Evolutionary conservation across 1,140 invertebrate genomes (phyloP).

Genomic region (Drosophila ficusphila): DNA sequence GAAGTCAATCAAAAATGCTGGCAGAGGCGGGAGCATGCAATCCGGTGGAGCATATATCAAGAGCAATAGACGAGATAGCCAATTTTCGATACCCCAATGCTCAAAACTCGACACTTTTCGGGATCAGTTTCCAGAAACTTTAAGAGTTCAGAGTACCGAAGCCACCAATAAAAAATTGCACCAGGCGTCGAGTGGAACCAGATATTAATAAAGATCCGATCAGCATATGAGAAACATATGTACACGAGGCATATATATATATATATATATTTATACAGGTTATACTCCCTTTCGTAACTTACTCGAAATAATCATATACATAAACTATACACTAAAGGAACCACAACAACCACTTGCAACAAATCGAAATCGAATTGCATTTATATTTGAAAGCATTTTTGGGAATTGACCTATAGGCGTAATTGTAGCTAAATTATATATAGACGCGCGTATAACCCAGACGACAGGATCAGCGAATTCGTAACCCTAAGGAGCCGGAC

Average conservation of each 20-base stretch:
- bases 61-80: conserved; percentile 30
- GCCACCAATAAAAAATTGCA: conserved; percentile 58
- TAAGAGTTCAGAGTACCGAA: background rate
- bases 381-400: conserved; percentile 79
- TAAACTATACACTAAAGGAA: conserved; percentile 53
- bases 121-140: background rate
- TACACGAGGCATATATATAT: conserved; percentile 1
- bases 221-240: conserved; percentile 18
- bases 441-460: conserved; percentile 15
- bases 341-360: conserved; percentile 48
- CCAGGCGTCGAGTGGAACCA: conserved; percentile 10
- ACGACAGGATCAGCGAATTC: conserved; percentile 20
- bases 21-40: conserved; percentile 19
- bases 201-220: conserved; percentile 41
- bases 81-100: conserved; percentile 13
- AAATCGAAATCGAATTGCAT: conserved; percentile 70
- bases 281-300: conserved; percentile 53
- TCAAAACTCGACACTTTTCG: conserved; percentile 13
- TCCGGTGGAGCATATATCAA: conserved; percentile 37
- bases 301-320: conserved; percentile 45
- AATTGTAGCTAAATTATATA: conserved; percentile 74
- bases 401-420: conserved; percentile 77
- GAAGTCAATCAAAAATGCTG: conserved; percentile 31
- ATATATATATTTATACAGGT: conserved; percentile 56
- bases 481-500: conserved; percentile 15